Evolutionary conservation across 2,888 invertebrate genomes (phyloP).

Genomic region (Thymelicus sylvestris): DNA sequence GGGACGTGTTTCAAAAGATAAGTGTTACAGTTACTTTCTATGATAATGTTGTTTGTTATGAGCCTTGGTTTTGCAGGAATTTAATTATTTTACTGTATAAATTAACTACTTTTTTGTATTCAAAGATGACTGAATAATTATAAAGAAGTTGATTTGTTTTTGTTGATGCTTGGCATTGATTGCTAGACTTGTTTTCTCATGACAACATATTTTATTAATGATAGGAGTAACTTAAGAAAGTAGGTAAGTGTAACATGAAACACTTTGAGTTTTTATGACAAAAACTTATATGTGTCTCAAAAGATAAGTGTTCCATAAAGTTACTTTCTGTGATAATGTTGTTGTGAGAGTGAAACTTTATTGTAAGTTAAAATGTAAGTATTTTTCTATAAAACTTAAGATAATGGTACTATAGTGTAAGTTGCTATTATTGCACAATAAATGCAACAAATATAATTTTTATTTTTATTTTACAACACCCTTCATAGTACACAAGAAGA

Average conservation of each 20-base stretch:
- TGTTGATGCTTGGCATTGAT: conserved; percentile 31
- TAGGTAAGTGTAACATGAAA: not conserved
- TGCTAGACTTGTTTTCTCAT: conserved; percentile 26
- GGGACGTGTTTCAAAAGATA: conserved; percentile 17
- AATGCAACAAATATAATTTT: conserved; percentile 38
- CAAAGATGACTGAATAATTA: conserved; percentile 10
- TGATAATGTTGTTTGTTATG: not conserved
- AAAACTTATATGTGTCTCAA: conserved; percentile 34
- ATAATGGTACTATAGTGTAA: not conserved
- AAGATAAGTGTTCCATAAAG: not conserved
- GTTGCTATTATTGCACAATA: conserved; percentile 20
- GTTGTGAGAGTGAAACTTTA: not conserved
- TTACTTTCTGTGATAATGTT: conserved; percentile 6
- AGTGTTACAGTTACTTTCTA: conserved; percentile 7
- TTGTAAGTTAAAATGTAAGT: not conserved
- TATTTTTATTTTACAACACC: no score
- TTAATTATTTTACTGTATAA: no score
- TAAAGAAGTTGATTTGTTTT: not conserved
- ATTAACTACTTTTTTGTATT: conserved; percentile 12
- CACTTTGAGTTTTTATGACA: conserved; percentile 35
- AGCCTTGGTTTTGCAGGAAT: not conserved
- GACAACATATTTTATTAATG: not conserved
- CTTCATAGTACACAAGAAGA: no score
- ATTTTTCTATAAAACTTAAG: not conserved
- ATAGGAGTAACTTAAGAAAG: not conserved